A percentile compares a stretch with the other conserved stretches of the same genome.
These are phyloP conservation scores for Callocephalon fimbriatum DNA, from an alignment of 2,113 vertebrate species.

Conservation along the genomic window DNA sequence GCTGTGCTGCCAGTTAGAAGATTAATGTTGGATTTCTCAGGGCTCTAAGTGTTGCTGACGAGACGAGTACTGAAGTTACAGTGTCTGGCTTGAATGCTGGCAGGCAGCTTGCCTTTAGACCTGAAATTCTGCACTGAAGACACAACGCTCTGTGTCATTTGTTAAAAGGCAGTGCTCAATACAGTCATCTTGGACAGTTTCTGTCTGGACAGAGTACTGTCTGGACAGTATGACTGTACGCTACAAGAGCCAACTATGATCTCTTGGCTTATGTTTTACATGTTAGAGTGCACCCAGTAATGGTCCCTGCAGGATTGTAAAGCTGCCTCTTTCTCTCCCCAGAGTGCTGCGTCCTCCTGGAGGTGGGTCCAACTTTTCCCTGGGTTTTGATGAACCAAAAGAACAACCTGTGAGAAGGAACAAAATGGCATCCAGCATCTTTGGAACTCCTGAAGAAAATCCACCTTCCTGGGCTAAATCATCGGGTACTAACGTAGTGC, in stretches of 20 bases:
- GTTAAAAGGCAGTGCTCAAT: neutral
- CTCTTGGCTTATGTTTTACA: neutral
- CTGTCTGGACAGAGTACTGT: neutral
- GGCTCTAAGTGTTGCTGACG: neutral
- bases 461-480: conserved; percentile 79
- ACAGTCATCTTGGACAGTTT: fast-evolving
- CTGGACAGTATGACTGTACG: neutral
- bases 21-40: neutral
- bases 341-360: conserved; percentile 95
- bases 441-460: conserved; percentile 91
- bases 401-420: conserved; percentile 84
- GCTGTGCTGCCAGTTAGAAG: neutral
- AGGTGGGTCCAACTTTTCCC: conserved; percentile 91
- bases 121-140: neutral
- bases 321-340: neutral
- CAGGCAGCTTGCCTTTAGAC: neutral
- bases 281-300: neutral
- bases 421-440: conserved; percentile 96
- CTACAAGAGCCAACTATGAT: neutral
- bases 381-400: conserved; percentile 89
- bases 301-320: neutral
- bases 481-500: conserved; percentile 5
- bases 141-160: too few relatives aligned
- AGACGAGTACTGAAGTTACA: neutral
- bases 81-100: neutral